These are phyloP conservation scores for Megaleporinus macrocephalus DNA, from an alignment of 2,113 vertebrate species.

Conservation along the genomic window DNA sequence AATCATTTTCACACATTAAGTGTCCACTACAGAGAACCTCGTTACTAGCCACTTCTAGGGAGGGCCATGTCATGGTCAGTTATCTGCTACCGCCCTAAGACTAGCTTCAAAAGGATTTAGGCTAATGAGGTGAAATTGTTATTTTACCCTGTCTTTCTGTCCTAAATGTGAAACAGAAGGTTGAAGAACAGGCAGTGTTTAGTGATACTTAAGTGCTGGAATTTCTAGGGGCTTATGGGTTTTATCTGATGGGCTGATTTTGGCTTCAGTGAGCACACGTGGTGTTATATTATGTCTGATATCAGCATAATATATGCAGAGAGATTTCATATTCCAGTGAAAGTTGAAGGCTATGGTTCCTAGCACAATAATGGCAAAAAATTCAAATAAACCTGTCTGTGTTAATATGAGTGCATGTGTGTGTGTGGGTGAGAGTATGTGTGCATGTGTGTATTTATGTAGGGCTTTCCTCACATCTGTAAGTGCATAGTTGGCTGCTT, in stretches of 20 bases:
- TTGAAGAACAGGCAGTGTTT: neutral
- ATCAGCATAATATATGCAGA: neutral
- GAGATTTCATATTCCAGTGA: conserved; percentile 24
- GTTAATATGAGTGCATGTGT: neutral
- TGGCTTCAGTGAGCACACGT: neutral
- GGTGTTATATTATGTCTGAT: conserved; percentile 16
- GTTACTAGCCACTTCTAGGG: neutral
- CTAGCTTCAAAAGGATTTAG: neutral
- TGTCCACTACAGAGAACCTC: no score
- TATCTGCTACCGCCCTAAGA: neutral
- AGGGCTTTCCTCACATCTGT: conserved; percentile 26
- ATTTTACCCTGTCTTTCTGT: neutral
- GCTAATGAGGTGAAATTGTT: neutral
- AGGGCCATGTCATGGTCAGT: neutral
- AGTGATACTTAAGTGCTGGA: neutral
- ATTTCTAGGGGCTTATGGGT: neutral
- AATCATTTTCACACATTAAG: no score
- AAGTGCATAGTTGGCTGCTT: conserved; percentile 44
- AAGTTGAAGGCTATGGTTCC: conserved; percentile 3
- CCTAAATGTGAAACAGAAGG: neutral
- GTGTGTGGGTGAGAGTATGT: neutral
- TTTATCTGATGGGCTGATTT: conserved; percentile 5
- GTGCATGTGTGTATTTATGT: conserved; percentile 34
- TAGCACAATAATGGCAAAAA: conserved; percentile 26
- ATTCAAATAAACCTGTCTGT: conserved; percentile 23